A percentile compares a stretch with the other conserved stretches of the same genome.
Evolutionary conservation across 1,140 invertebrate genomes (phyloP).

Genomic region (Calycopis cecrops): DNA sequence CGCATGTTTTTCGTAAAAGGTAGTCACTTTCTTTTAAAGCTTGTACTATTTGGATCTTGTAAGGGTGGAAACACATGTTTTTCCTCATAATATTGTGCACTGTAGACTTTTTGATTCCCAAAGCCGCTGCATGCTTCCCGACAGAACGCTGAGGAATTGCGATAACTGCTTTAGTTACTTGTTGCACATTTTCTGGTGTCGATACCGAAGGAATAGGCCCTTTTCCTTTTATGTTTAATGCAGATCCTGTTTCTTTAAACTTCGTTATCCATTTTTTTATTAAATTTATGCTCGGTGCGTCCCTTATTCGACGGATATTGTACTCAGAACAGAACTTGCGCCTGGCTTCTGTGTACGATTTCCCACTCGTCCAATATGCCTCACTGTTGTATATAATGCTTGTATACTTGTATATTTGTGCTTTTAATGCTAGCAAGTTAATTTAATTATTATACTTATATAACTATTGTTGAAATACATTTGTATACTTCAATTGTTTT

Average conservation of each 20-base stretch:
- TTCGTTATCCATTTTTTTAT: constrained; percentile 16
- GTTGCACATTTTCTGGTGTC: constrained; percentile 8
- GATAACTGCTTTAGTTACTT: constrained; percentile 7
- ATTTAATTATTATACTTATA: too few species aligned
- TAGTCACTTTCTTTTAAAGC: constrained; percentile 12
- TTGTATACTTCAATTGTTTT: too few species aligned
- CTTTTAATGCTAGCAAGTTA: too few species aligned
- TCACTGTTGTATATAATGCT: too few species aligned
- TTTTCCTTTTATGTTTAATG: not conserved
- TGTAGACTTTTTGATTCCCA: constrained; percentile 1
- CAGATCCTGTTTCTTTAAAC: constrained; percentile 12
- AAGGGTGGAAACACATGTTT: constrained; percentile 11
- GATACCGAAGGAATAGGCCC: constrained; percentile 4
- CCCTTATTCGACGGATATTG: too few species aligned
- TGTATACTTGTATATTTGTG: too few species aligned
- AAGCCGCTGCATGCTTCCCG: constrained; percentile 6
- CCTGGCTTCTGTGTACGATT: too few species aligned
- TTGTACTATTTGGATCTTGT: not conserved
- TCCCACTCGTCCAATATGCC: too few species aligned
- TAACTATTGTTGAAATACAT: too few species aligned
- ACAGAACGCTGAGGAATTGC: constrained; percentile 4
- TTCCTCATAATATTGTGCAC: not conserved
- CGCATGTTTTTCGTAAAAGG: constrained; percentile 14
- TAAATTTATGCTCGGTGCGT: too few species aligned
- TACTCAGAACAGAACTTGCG: too few species aligned